Evolutionary conservation across 2,797 vertebrate genomes (phyloP).

Genomic region (Phrynocephalus forsythii): DNA sequence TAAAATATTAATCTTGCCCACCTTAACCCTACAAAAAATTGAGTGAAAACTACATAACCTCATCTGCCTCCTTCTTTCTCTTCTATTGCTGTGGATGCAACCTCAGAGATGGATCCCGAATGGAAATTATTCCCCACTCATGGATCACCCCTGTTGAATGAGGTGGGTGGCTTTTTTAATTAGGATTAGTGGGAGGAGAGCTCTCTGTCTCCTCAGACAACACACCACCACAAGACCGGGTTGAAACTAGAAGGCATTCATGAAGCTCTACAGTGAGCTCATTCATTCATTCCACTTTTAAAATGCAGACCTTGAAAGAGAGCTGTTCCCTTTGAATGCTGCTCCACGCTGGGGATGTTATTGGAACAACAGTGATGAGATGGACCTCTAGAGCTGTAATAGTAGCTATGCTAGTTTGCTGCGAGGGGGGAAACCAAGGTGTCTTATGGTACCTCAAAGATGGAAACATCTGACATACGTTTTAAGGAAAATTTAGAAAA

Average conservation of each 20-base stretch:
- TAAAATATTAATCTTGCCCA: no score
- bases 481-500: not conserved
- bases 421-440: not conserved
- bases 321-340: not conserved
- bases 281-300: not conserved
- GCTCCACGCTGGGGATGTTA: not conserved
- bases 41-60: no score
- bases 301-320: not conserved
- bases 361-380: not conserved
- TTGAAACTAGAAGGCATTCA: slow-evolving; percentile 6
- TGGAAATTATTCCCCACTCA: not conserved
- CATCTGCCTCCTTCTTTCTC: not conserved
- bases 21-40: no score
- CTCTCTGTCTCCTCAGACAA: slow-evolving; percentile 1
- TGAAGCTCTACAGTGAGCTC: not conserved
- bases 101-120: not conserved
- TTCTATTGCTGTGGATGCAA: not conserved
- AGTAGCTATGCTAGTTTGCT: not conserved
- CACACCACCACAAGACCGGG: not conserved
- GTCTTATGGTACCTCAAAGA: not conserved
- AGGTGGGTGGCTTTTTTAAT: not conserved
- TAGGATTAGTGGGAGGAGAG: not conserved
- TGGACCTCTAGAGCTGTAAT: not conserved
- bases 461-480: not conserved
- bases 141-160: not conserved